These are phyloP conservation scores for Laupala kohalensis DNA, from an alignment of 1,140 invertebrate genomes.

Conservation along the genomic window DNA sequence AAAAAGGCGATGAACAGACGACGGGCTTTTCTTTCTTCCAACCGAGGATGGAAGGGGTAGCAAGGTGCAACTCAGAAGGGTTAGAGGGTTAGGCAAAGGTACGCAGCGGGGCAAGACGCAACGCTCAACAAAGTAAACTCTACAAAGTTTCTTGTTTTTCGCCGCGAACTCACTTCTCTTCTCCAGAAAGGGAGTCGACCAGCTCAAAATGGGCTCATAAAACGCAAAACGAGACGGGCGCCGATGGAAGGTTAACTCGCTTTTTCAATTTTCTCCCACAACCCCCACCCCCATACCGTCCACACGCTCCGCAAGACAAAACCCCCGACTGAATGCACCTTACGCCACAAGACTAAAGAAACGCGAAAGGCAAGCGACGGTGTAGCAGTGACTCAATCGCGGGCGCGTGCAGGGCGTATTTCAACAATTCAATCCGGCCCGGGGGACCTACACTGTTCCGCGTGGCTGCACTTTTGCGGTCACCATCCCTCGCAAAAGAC, in stretches of 20 bases:
- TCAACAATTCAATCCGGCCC: no score
- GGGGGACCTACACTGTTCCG: not conserved
- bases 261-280: not conserved
- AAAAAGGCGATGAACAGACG: not conserved
- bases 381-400: no score
- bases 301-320: not conserved
- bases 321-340: no score
- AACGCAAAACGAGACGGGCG: not conserved
- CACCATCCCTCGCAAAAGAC: not conserved
- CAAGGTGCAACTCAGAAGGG: no score
- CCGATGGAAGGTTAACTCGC: not conserved
- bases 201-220: not conserved
- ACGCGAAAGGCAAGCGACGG: not conserved
- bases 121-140: not conserved
- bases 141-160: not conserved
- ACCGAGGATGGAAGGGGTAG: no score
- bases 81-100: not conserved
- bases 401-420: no score
- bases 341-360: no score
- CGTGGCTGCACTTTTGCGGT: not conserved
- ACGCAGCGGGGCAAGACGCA: no score
- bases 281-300: not conserved
- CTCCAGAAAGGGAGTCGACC: not conserved
- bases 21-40: no score
- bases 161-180: not conserved